phyloP scores from a whole-genome alignment of 1,140 invertebrate genomes.

The Listronotus oregonensis region DNA sequence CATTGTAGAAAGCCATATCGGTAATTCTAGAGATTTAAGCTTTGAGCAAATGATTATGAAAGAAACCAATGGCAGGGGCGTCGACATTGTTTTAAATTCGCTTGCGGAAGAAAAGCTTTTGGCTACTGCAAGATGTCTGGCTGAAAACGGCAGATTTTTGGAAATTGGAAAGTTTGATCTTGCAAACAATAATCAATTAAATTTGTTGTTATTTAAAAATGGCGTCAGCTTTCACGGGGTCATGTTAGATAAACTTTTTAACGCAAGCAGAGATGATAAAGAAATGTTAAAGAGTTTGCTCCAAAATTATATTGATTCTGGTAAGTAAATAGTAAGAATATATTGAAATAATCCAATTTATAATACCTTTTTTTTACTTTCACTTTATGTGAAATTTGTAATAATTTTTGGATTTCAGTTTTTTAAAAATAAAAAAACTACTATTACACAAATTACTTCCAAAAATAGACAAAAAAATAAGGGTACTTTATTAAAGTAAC shows the following conservation, averaged over 20 bases:
- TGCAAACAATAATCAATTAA: slow-evolving; percentile 66
- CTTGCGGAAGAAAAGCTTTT: slow-evolving; percentile 70
- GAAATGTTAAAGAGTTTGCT: no score
- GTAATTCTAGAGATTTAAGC: slow-evolving; percentile 65
- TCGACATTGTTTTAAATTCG: slow-evolving; percentile 72
- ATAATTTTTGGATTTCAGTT: no score
- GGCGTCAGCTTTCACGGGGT: slow-evolving; percentile 90
- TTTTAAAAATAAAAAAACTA: no score
- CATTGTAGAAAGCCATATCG: background rate
- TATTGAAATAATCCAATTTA: no score
- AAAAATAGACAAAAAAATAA: no score
- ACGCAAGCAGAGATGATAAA: background rate
- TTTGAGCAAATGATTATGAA: slow-evolving; percentile 65
- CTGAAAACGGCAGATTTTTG: slow-evolving; percentile 67
- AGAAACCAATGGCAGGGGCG: slow-evolving; percentile 66
- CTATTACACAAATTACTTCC: no score
- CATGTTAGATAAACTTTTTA: slow-evolving; percentile 78
- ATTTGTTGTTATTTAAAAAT: slow-evolving; percentile 77
- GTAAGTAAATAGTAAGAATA: no score
- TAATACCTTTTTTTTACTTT: no score
- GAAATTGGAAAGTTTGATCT: slow-evolving; percentile 82
- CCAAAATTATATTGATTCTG: no score
- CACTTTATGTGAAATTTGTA: no score
- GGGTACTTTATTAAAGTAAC: no score
- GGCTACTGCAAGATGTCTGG: slow-evolving; percentile 79